These are phyloP conservation scores for Prosopocoilus inquinatus DNA, from an alignment of 2,888 invertebrate species.

Conservation along the genomic window DNA sequence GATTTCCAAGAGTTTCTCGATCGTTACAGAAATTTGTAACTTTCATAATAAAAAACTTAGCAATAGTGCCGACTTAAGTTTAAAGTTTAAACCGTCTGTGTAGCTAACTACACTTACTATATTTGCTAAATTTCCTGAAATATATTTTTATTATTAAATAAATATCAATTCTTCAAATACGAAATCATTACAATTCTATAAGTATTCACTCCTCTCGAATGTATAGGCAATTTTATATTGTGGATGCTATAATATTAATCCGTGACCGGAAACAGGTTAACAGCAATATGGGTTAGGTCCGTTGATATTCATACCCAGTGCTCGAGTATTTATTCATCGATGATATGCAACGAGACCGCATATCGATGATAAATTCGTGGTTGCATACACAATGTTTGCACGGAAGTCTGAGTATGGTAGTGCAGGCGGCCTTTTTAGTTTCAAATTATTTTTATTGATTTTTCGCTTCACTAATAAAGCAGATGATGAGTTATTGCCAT, in stretches of 20 bases:
- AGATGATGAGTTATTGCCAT: constrained; percentile 14
- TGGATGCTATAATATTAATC: constrained; percentile 21
- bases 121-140: too few relatives aligned
- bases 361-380: too few relatives aligned
- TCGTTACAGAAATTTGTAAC: too few relatives aligned
- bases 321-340: constrained; percentile 24
- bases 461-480: constrained; percentile 1
- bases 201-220: background rate
- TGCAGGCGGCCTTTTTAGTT: background rate
- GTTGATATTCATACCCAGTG: constrained; percentile 19
- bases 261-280: constrained; percentile 26
- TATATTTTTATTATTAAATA: too few relatives aligned
- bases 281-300: constrained; percentile 28
- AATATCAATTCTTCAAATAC: too few relatives aligned
- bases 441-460: constrained; percentile 1
- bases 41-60: too few relatives aligned
- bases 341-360: constrained; percentile 20
- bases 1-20: too few relatives aligned
- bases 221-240: constrained; percentile 11
- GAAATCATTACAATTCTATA: too few relatives aligned
- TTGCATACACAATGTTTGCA: constrained; percentile 4
- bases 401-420: background rate
- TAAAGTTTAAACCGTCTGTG: too few relatives aligned
- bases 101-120: too few relatives aligned
- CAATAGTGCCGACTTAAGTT: too few relatives aligned